These are phyloP conservation scores for Neomicropteryx cornuta DNA, from an alignment of 1,140 invertebrate species.

Conservation along the genomic window DNA sequence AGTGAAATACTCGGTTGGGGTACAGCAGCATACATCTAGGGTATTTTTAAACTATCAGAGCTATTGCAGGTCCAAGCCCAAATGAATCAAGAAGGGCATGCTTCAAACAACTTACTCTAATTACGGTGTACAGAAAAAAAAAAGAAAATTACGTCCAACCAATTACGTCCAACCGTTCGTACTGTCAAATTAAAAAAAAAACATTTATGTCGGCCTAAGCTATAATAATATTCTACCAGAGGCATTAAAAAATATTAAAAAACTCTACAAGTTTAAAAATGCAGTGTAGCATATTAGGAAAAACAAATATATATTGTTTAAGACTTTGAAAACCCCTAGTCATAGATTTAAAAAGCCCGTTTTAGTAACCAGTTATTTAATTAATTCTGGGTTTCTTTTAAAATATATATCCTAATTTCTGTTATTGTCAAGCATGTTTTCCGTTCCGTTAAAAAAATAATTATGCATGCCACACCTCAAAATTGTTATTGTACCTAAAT, in stretches of 20 bases:
- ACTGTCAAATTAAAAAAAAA: no score
- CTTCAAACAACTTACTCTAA: not conserved
- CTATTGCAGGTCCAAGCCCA: not conserved
- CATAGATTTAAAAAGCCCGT: not conserved
- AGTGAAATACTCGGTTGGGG: not conserved
- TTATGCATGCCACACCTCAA: no score
- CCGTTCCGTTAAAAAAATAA: not conserved
- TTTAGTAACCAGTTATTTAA: not conserved
- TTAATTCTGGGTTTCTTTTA: not conserved
- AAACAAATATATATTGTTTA: no score
- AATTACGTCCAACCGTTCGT: no score
- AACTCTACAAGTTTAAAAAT: no score
- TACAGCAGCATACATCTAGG: not conserved
- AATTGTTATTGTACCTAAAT: no score
- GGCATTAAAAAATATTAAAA: no score
- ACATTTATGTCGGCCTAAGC: no score
- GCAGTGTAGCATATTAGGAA: no score
- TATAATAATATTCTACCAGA: no score
- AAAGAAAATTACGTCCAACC: no score
- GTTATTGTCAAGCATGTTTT: not conserved
- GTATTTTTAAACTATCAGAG: not conserved
- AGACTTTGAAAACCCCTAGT: no score
- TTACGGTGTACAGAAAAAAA: not conserved
- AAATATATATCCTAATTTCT: not conserved
- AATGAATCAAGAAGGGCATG: not conserved